Base-by-base conservation (phyloP, 2,113 vertebrate genomes). In the Agapornis roseicollis region DNA sequence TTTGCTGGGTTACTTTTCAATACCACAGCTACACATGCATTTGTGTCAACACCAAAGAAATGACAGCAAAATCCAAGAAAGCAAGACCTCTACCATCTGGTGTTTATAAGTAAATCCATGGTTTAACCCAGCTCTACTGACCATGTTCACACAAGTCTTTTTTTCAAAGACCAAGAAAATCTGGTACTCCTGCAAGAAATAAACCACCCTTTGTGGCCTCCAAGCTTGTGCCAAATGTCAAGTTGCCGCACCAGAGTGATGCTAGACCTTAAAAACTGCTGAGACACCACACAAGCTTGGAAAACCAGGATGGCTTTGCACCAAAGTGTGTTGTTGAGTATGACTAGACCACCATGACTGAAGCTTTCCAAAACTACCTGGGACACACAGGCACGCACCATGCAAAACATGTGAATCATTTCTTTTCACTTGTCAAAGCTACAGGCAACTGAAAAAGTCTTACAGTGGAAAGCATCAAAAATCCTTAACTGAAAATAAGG, bases 141-240 rank as follows among this genome's bases (percentile, higher is more conserved):
- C 13, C 11, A 17, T 1, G 7, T 28, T 82, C 27, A 55, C 0
- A 0, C 2, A 20, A 6, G 0, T 1, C 13, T 52, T 65, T n/a
- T n/a, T 50, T 80, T 13, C 41, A 52, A 66, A 65, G 33, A 22
- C 3, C 22, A 18, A 4, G 20, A 42, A 65, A 83, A 49, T 9
- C 17, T 35, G 8, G 6, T 35, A 28, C 11, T 72, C n/a, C 12
- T 29, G 3, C 13, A 37, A 58, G 9, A 65, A 56, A 44, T 2
- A 65, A 7, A 1, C 2, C 6, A 13, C 33, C 16, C n/a, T 86
- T 10, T 52, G 23, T 10, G 16, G 47, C 65, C 53, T 66, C 79
- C 79, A 66, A 2, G 6, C 44, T 7, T 20, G 13, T 7, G 15
- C 18, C 52, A 31, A 79, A 82, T 2, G 1, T 29, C 29, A 55